These are phyloP conservation scores for Octopus bimaculoides DNA, from an alignment of 1,140 invertebrate species.

Conservation along the genomic window DNA sequence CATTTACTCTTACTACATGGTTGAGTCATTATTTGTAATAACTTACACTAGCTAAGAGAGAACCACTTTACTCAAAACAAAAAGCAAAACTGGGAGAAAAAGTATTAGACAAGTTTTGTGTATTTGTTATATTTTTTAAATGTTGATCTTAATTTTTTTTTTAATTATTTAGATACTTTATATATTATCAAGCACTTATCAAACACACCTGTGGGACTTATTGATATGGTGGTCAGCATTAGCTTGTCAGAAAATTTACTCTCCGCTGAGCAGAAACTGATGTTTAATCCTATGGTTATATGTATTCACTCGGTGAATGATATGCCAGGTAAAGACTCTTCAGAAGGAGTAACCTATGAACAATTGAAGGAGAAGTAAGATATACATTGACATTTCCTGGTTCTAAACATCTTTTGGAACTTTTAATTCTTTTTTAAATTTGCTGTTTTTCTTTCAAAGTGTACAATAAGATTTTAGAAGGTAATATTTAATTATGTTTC, in stretches of 20 bases:
- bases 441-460: too few relatives aligned
- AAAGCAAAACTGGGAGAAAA: not conserved
- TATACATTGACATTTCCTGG: not conserved
- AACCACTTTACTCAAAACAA: not conserved
- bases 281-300: constrained; percentile 54
- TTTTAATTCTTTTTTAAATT: too few relatives aligned
- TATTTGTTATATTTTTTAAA: not conserved
- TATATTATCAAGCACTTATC: constrained; percentile 42
- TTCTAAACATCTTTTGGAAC: not conserved
- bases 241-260: constrained; percentile 44
- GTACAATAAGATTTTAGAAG: too few relatives aligned
- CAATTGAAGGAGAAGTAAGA: constrained; percentile 45
- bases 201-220: constrained; percentile 40
- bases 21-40: too few relatives aligned
- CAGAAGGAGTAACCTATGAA: not conserved
- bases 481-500: too few relatives aligned
- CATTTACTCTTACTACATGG: too few relatives aligned
- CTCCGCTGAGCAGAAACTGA: constrained; percentile 41
- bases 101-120: not conserved
- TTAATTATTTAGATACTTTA: not conserved
- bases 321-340: constrained; percentile 38
- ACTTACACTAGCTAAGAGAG: too few relatives aligned
- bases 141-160: not conserved
- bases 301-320: constrained; percentile 47
- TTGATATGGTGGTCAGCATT: constrained; percentile 51